These are phyloP conservation scores for Upupa epops DNA, from an alignment of 2,113 vertebrate genomes.

Conservation along the genomic window DNA sequence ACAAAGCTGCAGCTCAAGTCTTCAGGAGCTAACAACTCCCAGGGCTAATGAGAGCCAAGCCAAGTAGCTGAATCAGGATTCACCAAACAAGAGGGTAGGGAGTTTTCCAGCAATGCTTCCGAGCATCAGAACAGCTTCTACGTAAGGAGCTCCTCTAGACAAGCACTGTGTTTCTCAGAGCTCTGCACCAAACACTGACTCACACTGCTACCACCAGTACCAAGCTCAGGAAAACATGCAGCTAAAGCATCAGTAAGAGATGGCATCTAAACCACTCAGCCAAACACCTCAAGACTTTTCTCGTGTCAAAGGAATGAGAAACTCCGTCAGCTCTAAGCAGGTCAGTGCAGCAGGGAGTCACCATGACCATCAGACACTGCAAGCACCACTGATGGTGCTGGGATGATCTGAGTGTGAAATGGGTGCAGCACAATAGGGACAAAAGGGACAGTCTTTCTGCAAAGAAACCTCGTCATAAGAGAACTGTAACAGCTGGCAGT, in stretches of 20 bases:
- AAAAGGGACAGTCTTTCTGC: not conserved
- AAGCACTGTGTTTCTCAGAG: not conserved
- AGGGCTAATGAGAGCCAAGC: not conserved
- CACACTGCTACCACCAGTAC: fast-evolving
- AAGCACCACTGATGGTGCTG: not conserved
- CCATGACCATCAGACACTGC: not conserved
- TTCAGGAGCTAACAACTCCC: not conserved
- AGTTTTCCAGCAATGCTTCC: not conserved
- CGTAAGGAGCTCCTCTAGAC: not conserved
- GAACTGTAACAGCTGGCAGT: not conserved
- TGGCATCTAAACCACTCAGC: no score
- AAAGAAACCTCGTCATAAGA: not conserved
- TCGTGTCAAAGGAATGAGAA: not conserved
- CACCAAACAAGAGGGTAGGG: not conserved
- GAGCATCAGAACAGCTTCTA: not conserved
- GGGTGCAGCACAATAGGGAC: fast-evolving
- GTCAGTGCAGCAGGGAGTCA: not conserved
- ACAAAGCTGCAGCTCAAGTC: not conserved
- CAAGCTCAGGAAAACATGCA: not conserved
- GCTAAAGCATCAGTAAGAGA: not conserved
- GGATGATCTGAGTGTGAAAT: not conserved
- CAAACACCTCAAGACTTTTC: not conserved
- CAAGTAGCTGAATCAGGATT: not conserved
- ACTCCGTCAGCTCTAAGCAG: not conserved
- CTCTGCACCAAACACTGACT: fast-evolving